phyloP scores from a whole-genome alignment of 1,140 invertebrate genomes.

The Microplitis demolitor region DNA sequence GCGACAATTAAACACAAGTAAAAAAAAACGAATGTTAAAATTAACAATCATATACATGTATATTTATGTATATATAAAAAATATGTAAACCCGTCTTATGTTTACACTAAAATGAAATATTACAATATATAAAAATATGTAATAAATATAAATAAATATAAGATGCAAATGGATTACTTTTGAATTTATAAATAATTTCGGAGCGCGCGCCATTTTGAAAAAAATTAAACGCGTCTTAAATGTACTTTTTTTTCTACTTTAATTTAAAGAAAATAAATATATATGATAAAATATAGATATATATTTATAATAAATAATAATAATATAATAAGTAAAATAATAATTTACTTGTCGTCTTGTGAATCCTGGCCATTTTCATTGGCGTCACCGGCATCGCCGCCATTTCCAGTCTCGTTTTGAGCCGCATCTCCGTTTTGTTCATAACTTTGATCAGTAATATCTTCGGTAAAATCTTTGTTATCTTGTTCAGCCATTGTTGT shows the following conservation, averaged over 20 bases:
- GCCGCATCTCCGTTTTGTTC: conserved; percentile 59
- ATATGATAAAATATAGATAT: conserved; percentile 4
- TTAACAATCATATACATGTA: neutral
- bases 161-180: too few relatives aligned
- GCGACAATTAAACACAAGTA: too few relatives aligned
- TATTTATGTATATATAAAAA: too few relatives aligned
- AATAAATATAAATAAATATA: too few relatives aligned
- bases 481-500: conserved; percentile 57
- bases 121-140: too few relatives aligned
- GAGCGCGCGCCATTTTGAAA: too few relatives aligned
- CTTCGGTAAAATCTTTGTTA: conserved; percentile 60
- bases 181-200: too few relatives aligned
- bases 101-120: too few relatives aligned
- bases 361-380: conserved; percentile 56
- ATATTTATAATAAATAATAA: neutral
- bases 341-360: conserved; percentile 59
- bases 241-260: too few relatives aligned
- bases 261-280: too few relatives aligned
- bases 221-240: too few relatives aligned
- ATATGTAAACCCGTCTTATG: too few relatives aligned
- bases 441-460: conserved; percentile 56
- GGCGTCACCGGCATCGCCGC: conserved; percentile 45
- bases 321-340: neutral
- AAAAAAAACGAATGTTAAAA: neutral
- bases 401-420: conserved; percentile 40